These are phyloP conservation scores for Coranthus polyacanthus DNA, from an alignment of 2,797 vertebrate species.

Conservation along the genomic window DNA sequence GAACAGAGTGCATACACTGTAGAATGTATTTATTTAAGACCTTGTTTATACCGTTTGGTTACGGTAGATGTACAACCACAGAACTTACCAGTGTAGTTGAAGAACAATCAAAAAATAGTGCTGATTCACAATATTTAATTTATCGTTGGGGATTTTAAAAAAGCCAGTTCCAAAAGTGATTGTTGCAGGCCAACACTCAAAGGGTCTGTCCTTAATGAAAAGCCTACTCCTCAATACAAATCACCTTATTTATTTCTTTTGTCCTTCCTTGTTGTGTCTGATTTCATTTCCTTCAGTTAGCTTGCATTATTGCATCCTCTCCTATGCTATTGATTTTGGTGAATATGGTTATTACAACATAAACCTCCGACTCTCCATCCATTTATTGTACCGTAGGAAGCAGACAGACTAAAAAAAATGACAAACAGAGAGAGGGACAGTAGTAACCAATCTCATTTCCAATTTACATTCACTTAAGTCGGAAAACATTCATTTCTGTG, in stretches of 20 bases:
- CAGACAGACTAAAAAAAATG: slow-evolving; percentile 30
- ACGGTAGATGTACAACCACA: slow-evolving; percentile 29
- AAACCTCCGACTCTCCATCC: slow-evolving; percentile 82
- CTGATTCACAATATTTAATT: slow-evolving; percentile 49
- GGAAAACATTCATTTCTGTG: slow-evolving; percentile 93
- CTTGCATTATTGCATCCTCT: slow-evolving; percentile 94
- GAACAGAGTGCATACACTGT: slow-evolving; percentile 43
- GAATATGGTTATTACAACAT: slow-evolving; percentile 95
- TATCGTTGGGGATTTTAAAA: slow-evolving; percentile 32
- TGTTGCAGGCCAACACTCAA: slow-evolving; percentile 87
- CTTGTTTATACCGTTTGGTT: slow-evolving; percentile 6
- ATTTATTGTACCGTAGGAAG: slow-evolving; percentile 83
- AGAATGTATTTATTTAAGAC: slow-evolving; percentile 21
- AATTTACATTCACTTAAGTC: slow-evolving; percentile 95
- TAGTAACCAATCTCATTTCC: slow-evolving; percentile 94
- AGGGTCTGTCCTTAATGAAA: slow-evolving; percentile 91
- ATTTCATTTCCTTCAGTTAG: slow-evolving; percentile 97
- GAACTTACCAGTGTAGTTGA: slow-evolving; percentile 37
- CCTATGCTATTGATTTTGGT: slow-evolving; percentile 96
- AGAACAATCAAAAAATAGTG: slow-evolving; percentile 46
- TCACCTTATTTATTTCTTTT: slow-evolving; percentile 88
- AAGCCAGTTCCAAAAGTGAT: slow-evolving; percentile 83
- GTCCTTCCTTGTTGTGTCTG: slow-evolving; percentile 85
- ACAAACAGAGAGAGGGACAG: slow-evolving; percentile 62
- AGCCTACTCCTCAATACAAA: slow-evolving; percentile 94